Base-by-base conservation (phyloP, 1,140 invertebrate species). In the Triops longicaudatus region DNA sequence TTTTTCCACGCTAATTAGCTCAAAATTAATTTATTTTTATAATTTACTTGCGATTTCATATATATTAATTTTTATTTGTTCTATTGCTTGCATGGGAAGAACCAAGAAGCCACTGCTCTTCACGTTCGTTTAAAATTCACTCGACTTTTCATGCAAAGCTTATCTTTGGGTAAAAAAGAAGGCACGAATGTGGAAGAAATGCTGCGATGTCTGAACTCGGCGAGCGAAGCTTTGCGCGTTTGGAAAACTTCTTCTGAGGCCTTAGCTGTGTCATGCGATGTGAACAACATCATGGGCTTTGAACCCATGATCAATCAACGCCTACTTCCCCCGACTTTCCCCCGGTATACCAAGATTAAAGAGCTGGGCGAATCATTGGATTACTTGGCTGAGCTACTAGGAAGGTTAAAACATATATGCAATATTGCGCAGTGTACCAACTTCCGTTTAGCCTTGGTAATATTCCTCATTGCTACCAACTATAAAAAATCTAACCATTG, bases 251-350 rank as follows among this genome's bases (percentile, higher is more conserved):
- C 50, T 17, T 12, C 10, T 22, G 50, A 63, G 14, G 50, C 50
- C 50, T 63, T 63, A 63, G 50, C 50, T 7, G 31, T 37, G 22
- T 14, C 50, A 10, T 63, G 50, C 14, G 50, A 63, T 63, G 50
- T 63, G 0, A 63, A 78, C 72, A 83, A 82, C 44, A 83, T 85
- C 37, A 80, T 96, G 87, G 96, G 96, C 1, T 98, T 98, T 86
- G 95, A 98, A 83, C 95, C 96, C 26, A 89, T 96, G 83, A 92
- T 97, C 43, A 98, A 98, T 85, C 96, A 98, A 85, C 89, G 96
- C 79, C 87, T 98, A 41, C 86, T 98, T 37, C 97, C 97, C 50
- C 96, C 97, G 1, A 98, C 97, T n/a, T 99, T 99, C 87, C 97
- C 97, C 11, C 88, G 97, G 1, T 98, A 97, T 84, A 96, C 96